Conservation (phyloP, 2,113 vertebrate genomes). For the Aptenodytes forsteri region DNA sequence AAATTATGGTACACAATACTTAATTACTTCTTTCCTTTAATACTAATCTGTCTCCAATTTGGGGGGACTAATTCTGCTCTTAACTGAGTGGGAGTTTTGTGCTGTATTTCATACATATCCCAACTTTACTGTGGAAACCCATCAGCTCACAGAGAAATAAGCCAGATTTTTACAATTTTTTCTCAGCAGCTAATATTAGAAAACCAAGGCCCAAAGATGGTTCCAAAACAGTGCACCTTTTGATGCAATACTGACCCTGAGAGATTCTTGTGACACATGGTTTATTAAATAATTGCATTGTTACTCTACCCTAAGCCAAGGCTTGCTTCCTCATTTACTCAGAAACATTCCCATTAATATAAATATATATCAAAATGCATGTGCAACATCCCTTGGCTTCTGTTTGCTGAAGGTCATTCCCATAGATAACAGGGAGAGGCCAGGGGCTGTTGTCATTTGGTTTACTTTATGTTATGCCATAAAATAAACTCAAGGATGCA, state of each 20-base stretch:
- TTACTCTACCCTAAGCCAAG: neutral
- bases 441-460: neutral
- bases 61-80: neutral
- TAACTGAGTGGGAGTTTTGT: neutral
- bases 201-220: neutral
- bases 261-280: neutral
- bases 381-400: neutral
- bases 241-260: neutral
- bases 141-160: neutral
- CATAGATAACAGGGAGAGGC: neutral
- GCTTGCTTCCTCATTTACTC: neutral
- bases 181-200: neutral
- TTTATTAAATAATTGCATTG: neutral
- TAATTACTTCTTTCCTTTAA: neutral
- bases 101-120: neutral
- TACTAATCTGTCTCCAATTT: neutral
- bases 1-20: neutral
- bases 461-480: slow-evolving; percentile 12
- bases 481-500: slow-evolving; percentile 54
- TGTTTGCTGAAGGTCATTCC: slow-evolving; percentile 23
- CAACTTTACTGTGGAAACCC: neutral
- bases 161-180: neutral
- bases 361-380: neutral
- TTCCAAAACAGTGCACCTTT: neutral
- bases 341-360: neutral